Conservation (phyloP, 2,113 vertebrate genomes). For the Campylomormyrus numenius region DNA sequence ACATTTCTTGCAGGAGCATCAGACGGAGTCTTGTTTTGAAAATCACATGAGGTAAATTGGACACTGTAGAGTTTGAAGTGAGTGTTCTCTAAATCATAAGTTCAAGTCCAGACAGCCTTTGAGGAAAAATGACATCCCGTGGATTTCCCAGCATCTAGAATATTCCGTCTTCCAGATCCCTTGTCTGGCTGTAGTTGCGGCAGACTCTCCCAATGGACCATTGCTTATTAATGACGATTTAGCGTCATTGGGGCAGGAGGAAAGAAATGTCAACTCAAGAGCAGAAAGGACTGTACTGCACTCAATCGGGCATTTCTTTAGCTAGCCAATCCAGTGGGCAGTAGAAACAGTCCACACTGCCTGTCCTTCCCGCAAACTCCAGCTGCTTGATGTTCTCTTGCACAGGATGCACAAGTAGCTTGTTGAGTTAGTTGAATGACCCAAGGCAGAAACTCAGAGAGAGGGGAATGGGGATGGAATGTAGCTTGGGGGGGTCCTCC, state of each 20-base stretch:
- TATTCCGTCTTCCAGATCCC: not conserved
- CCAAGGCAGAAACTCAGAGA: not conserved
- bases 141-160: not conserved
- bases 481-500: not conserved
- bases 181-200: not conserved
- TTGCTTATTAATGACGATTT: not conserved
- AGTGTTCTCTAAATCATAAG: not conserved
- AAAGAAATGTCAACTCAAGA: not conserved
- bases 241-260: not conserved
- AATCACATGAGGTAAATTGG: not conserved
- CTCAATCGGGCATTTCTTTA: not conserved
- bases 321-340: not conserved
- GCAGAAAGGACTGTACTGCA: not conserved
- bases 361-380: not conserved
- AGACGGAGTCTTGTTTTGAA: not conserved
- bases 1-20: not conserved
- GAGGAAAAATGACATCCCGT: not conserved
- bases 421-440: not conserved
- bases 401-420: not conserved
- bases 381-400: not conserved
- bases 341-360: no score
- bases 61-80: not conserved
- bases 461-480: not conserved
- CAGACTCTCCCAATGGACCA: not conserved
- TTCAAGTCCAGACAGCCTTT: not conserved